Evolutionary conservation across 2,888 invertebrate species (phyloP).

Genomic region (Amorpha juglandis): DNA sequence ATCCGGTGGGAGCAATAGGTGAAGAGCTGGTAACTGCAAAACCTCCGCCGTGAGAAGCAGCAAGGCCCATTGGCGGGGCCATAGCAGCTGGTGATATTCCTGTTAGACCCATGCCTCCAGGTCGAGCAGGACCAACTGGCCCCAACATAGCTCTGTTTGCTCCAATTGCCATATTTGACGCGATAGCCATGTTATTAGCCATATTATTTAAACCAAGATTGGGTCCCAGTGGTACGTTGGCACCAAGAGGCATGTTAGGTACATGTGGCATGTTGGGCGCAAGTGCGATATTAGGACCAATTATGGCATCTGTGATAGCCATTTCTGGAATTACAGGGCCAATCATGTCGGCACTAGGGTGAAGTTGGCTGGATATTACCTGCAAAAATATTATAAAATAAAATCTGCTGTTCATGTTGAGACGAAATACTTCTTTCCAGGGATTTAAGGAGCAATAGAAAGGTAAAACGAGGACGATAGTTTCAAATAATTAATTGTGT

Average conservation of each 20-base stretch:
- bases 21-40: conserved; percentile 28
- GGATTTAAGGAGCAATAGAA: no score
- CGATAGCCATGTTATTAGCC: conserved; percentile 21
- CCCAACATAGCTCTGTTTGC: neutral
- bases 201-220: conserved; percentile 15
- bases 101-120: neutral
- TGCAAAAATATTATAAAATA: neutral
- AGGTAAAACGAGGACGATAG: no score
- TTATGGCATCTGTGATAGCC: conserved; percentile 8
- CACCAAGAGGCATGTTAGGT: conserved; percentile 13
- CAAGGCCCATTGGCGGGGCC: conserved; percentile 25
- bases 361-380: conserved; percentile 21
- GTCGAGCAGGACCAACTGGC: neutral
- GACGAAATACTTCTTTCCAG: no score
- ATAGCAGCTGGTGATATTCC: conserved; percentile 22
- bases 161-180: conserved; percentile 14
- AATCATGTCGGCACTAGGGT: conserved; percentile 7
- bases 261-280: conserved; percentile 10
- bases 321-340: conserved; percentile 10
- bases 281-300: conserved; percentile 13
- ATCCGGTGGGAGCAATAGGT: conserved; percentile 26
- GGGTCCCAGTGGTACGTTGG: conserved; percentile 21
- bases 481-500: no score
- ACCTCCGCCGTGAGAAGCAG: conserved; percentile 27
- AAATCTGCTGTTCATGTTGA: no score